Conservation (phyloP, 1,140 invertebrate genomes). For the Lepidotrigona ventralis region DNA sequence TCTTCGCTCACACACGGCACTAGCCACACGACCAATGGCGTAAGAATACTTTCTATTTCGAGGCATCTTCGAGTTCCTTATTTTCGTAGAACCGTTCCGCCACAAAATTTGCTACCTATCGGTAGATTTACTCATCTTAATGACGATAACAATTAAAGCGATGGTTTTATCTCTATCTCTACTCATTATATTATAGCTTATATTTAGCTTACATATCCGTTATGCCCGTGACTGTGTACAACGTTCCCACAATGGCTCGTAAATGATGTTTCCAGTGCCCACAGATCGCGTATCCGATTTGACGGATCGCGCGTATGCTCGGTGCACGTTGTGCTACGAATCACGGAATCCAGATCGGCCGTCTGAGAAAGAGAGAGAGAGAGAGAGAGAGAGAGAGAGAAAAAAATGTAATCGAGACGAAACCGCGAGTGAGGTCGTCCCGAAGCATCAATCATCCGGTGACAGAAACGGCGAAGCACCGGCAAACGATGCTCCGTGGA, state of each 20-base stretch:
- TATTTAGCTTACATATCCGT: neutral
- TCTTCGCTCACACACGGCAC: conserved; percentile 29
- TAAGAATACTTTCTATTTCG: conserved; percentile 54
- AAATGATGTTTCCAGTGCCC: conserved; percentile 29
- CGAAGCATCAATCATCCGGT: conserved; percentile 41
- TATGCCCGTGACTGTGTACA: conserved; percentile 40
- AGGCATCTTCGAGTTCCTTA: conserved; percentile 37
- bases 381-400: neutral
- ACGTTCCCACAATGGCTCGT: neutral
- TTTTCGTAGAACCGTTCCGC: conserved; percentile 31
- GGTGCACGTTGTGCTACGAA: neutral
- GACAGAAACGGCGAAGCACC: conserved; percentile 47
- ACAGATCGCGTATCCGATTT: conserved; percentile 28
- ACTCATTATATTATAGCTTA: neutral
- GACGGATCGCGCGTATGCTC: neutral
- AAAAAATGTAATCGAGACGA: conserved; percentile 25
- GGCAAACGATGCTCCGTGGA: conserved; percentile 27
- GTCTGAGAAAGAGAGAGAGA: neutral
- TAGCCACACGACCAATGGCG: conserved; percentile 39
- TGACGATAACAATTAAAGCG: neutral
- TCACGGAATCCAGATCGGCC: conserved; percentile 17
- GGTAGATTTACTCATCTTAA: too few species aligned
- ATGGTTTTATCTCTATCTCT: neutral
- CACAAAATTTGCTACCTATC: neutral
- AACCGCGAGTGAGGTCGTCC: conserved; percentile 14